Evolutionary conservation across 2,113 vertebrate genomes (phyloP), one percentile per base, ranked within the genome.

Genomic region (Bettongia penicillata): DNA sequence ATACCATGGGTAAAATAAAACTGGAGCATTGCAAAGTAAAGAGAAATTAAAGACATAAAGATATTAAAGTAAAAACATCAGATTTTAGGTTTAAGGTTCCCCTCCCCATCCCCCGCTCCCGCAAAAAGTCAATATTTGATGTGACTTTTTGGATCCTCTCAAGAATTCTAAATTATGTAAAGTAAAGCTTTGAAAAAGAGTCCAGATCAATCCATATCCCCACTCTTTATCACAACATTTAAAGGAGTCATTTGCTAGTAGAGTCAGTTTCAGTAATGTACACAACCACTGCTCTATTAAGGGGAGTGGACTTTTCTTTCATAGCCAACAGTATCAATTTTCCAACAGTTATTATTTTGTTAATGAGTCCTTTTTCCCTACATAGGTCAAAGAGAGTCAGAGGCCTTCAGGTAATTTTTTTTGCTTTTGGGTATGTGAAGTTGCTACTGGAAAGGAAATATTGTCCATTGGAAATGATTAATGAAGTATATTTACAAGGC

Each of bases 241-340:
- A 89, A 92, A 96, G 93, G 94, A 90, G 91, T 61, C 93, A 49
- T 91, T 55, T 96, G 84, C 53, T 97, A 91, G 84, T 94, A 95
- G 92, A 94, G 51, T 92, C 51, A 61, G 22, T 94, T 94, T 97
- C 96, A 95, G 96, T 95, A 97, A 96, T 96, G 51, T 51, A 96
- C 51, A 22, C 93, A 95, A 91, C 49, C 49, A 90, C n/a, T 91
- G 61, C 94, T 91, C 50, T 91, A 47, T 22, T 95, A 43, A 52
- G 31, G 93, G 43, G 2, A 3, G 0, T 50, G 28, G 95, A 61
- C 91, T 95, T 97, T 95, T 94, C 90, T 91, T n/a, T 91, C 3
- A 7, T 93, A 94, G 90, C 43, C 93, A 96, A 95, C 23, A 57
- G n/a, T 43, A 94, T 92, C 92, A 96, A 93, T 93, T 97, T 96